phyloP scores from a whole-genome alignment of 2,797 vertebrate species.

The Melanotaenia nigrans region DNA sequence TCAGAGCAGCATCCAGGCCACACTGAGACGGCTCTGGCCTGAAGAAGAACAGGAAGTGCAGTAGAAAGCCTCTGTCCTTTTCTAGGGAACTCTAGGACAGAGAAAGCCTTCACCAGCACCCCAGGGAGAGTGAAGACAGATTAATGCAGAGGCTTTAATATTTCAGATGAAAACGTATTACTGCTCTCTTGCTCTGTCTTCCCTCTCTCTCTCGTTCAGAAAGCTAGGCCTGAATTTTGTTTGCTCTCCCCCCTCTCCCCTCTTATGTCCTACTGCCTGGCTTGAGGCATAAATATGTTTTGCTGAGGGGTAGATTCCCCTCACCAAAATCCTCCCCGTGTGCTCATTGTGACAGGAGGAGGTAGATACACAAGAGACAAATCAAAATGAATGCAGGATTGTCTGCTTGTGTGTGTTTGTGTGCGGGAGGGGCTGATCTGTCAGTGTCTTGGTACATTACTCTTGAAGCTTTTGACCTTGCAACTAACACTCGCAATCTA shows the following conservation, averaged over 20 bases:
- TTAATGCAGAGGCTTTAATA: constrained; percentile 85
- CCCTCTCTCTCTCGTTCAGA: constrained; percentile 25
- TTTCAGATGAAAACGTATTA: constrained; percentile 85
- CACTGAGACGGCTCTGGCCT: constrained; percentile 35
- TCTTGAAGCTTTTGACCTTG: constrained; percentile 55
- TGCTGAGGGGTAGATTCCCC: constrained; percentile 58
- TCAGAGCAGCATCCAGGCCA: constrained; percentile 44
- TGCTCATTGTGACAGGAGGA: constrained; percentile 61
- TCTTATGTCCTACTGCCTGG: constrained; percentile 46
- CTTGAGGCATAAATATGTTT: constrained; percentile 59
- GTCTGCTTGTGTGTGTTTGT: constrained; percentile 17
- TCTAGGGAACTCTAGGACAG: constrained; percentile 71
- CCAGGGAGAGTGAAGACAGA: constrained; percentile 79
- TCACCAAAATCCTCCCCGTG: constrained; percentile 38
- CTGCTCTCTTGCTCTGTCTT: constrained; percentile 63
- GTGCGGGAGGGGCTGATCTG: neutral
- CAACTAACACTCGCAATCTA: constrained; percentile 24
- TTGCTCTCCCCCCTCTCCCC: constrained; percentile 30
- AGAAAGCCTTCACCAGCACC: constrained; percentile 72
- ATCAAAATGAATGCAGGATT: constrained; percentile 47
- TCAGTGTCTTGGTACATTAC: constrained; percentile 2
- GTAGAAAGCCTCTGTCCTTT: constrained; percentile 67
- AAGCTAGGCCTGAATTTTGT: constrained; percentile 18
- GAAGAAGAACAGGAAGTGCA: constrained; percentile 57
- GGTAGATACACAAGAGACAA: constrained; percentile 53